Evolutionary conservation across 2,797 vertebrate species (phyloP), one percentile per base, ranked within the genome.

Genomic region (Rhodeus uyekii): DNA sequence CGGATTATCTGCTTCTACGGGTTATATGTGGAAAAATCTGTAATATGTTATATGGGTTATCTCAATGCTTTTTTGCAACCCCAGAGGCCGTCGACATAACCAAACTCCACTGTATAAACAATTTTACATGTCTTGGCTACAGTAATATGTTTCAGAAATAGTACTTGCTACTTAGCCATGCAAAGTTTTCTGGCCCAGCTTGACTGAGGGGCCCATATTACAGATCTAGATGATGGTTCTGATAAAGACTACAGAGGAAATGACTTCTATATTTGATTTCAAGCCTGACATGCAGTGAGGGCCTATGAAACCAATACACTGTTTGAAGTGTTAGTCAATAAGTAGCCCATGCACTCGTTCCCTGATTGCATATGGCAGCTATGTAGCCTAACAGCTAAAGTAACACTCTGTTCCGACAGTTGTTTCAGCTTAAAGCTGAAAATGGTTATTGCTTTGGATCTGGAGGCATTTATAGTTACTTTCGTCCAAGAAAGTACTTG

Each of bases 381-480:
- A 24, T 63, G 22, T 64, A 81, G 58, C 61, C 34, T 69, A 53
- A 74, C 27, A 58, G 79, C 81, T 74, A 67, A 29, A 83, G 75
- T 83, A 69, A 27, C 65, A 72, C 53, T 36, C 24, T 64, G 27
- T 46, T 74, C 81, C 53, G 86, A 85, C 78, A 86, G 69, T 78
- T 80, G 78, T 87, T 88, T 84, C 71, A 76, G 38, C 69, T 67
- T 84, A 67, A 75, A 58, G 29, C 65, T 48, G 19, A 68, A 61
- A 60, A 53, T 84, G 60, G 80, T 90, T 71, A 86, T 89, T 80
- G 85, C 86, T 84, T 53, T 53, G 80, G 87, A 86, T 90, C 87
- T 89, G 89, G 88, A 85, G 72, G 68, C 82, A 86, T 76, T 88
- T 90, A 84, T 38, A 19, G 42, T 50, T 55, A 67, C 71, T 83